These are phyloP conservation scores for Raja brachyura DNA, from an alignment of 2,113 vertebrate genomes.

Conservation along the genomic window DNA sequence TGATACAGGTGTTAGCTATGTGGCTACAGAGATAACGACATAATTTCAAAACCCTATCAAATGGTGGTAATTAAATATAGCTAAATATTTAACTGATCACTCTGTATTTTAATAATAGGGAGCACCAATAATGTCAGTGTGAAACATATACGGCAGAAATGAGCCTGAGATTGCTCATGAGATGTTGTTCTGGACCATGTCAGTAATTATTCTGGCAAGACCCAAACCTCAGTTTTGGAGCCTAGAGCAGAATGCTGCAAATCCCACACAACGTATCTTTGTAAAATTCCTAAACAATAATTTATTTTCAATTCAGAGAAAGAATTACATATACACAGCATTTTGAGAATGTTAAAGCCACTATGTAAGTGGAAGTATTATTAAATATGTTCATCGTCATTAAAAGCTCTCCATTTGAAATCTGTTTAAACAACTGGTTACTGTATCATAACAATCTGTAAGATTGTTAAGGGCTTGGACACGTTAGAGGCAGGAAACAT, in stretches of 20 bases:
- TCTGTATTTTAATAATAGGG: neutral
- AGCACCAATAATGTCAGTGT: neutral
- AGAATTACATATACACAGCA: neutral
- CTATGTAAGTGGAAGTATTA: neutral
- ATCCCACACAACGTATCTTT: neutral
- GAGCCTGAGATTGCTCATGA: neutral
- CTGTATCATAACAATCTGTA: neutral
- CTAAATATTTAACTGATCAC: neutral
- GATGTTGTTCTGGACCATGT: slow-evolving; percentile 9
- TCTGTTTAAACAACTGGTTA: neutral
- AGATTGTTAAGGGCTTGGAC: too few species aligned
- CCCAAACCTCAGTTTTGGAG: neutral
- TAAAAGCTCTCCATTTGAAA: neutral
- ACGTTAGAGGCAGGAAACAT: too few species aligned
- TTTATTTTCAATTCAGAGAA: neutral
- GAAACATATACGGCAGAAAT: neutral
- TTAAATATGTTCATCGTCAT: neutral
- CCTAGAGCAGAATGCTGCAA: neutral
- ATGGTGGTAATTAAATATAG: neutral
- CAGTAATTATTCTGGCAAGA: slow-evolving; percentile 14
- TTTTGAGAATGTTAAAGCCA: neutral
- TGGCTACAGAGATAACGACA: neutral
- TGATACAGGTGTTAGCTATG: neutral
- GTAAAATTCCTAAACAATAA: neutral
- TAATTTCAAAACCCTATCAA: neutral